phyloP scores from a whole-genome alignment of 2,797 vertebrate species.

The Tapera naevia region DNA sequence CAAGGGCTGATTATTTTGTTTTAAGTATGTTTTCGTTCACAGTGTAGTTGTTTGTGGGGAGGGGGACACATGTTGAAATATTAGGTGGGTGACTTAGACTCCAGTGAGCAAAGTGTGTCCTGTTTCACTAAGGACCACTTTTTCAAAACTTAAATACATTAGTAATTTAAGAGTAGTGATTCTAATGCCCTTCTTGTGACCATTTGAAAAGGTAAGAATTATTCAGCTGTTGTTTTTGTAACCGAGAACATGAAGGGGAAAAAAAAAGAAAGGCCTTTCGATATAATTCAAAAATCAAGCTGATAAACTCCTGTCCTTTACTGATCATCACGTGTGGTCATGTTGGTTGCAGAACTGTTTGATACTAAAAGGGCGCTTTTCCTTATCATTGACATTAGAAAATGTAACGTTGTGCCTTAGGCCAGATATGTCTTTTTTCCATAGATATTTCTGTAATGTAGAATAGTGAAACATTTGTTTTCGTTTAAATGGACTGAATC shows the following conservation, averaged over 20 bases:
- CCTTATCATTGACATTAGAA: constrained; percentile 15
- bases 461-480: constrained; percentile 55
- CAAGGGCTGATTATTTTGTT: not conserved
- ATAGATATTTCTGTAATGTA: not conserved
- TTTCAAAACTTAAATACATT: not conserved
- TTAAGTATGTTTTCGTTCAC: not conserved
- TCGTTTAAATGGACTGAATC: not conserved
- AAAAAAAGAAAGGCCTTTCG: not conserved
- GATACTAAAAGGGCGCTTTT: constrained; percentile 35
- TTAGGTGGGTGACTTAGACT: not conserved
- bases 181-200: constrained; percentile 18
- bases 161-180: not conserved
- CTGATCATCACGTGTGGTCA: constrained; percentile 56
- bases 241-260: not conserved
- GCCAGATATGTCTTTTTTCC: constrained; percentile 20
- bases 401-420: constrained; percentile 41
- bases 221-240: constrained; percentile 16
- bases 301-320: constrained; percentile 31
- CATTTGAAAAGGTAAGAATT: constrained; percentile 51
- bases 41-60: not conserved
- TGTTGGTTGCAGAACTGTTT: constrained; percentile 54
- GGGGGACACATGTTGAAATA: not conserved
- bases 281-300: constrained; percentile 37
- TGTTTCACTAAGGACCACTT: not conserved
- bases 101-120: not conserved